Evolutionary conservation across 1,140 invertebrate genomes (phyloP), one percentile per base, ranked within the genome.

Genomic region (Yoshiicerus persimilis): DNA sequence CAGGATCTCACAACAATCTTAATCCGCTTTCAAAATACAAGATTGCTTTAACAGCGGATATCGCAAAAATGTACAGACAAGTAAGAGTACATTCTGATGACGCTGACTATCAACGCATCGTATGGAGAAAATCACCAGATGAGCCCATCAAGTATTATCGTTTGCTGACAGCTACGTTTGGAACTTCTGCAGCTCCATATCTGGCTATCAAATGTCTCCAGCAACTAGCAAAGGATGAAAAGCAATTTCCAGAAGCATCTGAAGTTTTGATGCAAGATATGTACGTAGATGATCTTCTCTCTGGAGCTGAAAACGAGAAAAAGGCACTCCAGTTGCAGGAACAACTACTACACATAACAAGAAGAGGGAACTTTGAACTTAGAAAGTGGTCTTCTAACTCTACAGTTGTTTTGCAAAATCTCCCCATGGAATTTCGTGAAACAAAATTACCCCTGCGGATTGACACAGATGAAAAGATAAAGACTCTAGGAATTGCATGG

Each of bases 141-240:
- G n/a, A n/a, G n/a, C n/a, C n/a, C n/a, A n/a, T n/a, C n/a, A n/a
- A n/a, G n/a, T n/a, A n/a, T n/a, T n/a, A n/a, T n/a, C n/a, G n/a
- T n/a, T n/a, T n/a, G n/a, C 64, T 23, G 16, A 90, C 93, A 13
- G 91, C 92, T 3, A 92, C 92, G 0, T 92, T 92, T 83, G 93
- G 93, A 0, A 91, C 90, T 13, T 66, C 90, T 1, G 89, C 90
- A 47, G 91, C 92, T 9, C 90, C 92, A 16, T 93, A 89, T 85
- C 64, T 92, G 16, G 92, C 92, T 11, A 91, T 90, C 4, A 84
- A 91, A 70, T 88, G 47, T 89, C 62, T 93, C 6, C 56, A 92
- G n/a, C 91, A 87, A 87, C 23, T 87, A 10, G 64, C 64, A n/a
- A 32, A 32, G 11, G 92, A 93, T 32, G 90, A 90, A 13, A 87